These are phyloP conservation scores for Brachionus koreanus DNA, from an alignment of 1,140 invertebrate species.

Conservation along the genomic window DNA sequence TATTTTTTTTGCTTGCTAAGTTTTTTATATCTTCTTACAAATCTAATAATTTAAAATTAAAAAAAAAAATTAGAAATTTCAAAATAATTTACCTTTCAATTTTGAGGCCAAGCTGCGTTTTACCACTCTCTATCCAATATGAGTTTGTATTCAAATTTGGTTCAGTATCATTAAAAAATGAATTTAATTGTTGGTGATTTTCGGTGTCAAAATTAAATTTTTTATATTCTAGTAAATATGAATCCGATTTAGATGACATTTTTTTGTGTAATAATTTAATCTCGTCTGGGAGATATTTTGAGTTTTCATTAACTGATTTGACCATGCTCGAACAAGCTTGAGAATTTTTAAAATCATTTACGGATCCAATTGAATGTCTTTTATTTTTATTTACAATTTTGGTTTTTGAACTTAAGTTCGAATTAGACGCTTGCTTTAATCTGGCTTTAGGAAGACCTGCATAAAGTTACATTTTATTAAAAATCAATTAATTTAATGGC, in stretches of 20 bases:
- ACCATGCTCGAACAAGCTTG: neutral
- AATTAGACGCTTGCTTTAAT: neutral
- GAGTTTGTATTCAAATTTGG: neutral
- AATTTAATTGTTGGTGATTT: neutral
- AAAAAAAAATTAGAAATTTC: neutral
- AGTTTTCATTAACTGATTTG: neutral
- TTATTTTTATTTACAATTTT: neutral
- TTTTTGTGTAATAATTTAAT: neutral
- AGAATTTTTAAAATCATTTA: neutral
- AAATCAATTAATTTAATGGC: too few species aligned
- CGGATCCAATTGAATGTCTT: neutral
- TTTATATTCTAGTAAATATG: neutral
- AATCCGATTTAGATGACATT: neutral
- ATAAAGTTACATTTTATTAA: too few species aligned
- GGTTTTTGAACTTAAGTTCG: neutral
- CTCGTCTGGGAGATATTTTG: neutral
- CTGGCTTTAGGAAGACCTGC: too few species aligned
- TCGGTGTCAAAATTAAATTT: neutral
- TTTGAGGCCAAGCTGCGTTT: neutral
- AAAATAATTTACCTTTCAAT: neutral
- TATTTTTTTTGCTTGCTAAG: constrained; percentile 19
- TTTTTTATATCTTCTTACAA: constrained; percentile 9
- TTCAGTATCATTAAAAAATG: neutral
- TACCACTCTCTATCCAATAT: constrained; percentile 12
- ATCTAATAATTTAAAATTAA: neutral